Base-by-base conservation (phyloP, 2,888 invertebrate genomes). In the Platycheirus rosarum region DNA sequence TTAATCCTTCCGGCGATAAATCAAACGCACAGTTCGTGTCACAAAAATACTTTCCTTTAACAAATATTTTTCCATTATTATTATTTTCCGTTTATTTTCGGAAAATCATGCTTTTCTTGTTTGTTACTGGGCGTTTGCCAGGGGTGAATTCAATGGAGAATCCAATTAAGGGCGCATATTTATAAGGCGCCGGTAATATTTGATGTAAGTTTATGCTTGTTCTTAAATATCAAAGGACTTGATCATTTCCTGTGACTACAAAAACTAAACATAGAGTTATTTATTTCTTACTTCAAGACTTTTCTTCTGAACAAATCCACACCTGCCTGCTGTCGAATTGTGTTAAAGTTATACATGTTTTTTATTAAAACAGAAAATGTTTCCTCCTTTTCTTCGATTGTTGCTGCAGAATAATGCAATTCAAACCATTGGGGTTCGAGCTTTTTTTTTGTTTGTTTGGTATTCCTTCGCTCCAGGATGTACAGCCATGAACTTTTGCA, bases 11-110 rank as follows among this genome's bases (percentile, higher is more conserved):
- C 49, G 49, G 29, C 63, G 32, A 80, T 80, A 80, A 80, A 80
- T 80, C 76, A 80, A 80, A 70, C 57, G 69, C 75, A 80, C 63
- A 69, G 75, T 32, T 79, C 32, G 69, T 75, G 79, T 80, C 79
- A 75, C 62, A 40, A 80, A 80, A 74, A 80, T 75, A 70, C 63
- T 79, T 69, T 78, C 62, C 44, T 62, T 51, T 11, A 11, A 37
- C 40, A 49, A 71, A 77, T 48, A 63, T 65, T 65, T 65, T 77
- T 44, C 44, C 42, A 18, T 60, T 60, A 44, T 60, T 60, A 40
- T 65, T 46, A 16, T 26, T 29, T 42, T 66, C 44, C 20, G 1
- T 42, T 44, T 8, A 44, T 29, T 66, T 70, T 48, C 29, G 7
- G 11, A 35, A 40, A 74, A 40, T 79, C 66, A 78, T 68, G 29